Base-by-base conservation (phyloP, 2,113 vertebrate genomes). In the Nesogale talazaci region DNA sequence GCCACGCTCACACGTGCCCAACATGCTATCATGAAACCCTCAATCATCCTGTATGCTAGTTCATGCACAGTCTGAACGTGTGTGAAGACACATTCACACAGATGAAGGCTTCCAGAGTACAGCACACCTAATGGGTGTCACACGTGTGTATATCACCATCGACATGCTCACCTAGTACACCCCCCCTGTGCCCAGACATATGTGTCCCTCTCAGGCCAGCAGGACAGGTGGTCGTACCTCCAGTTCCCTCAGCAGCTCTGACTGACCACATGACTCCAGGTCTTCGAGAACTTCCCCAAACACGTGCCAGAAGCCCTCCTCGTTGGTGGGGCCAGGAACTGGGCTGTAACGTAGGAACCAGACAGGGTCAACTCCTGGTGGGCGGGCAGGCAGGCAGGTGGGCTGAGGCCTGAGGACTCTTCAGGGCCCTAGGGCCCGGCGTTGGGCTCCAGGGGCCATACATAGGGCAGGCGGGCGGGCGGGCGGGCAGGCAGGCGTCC, bases 231-330 rank as follows among this genome's bases (percentile, higher is more conserved):
- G 74, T 57, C 78, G 1, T 99, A 99, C 99, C 99, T 99, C 99
- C 95, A 99, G 98, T 94, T 99, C 99, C 98, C 99, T 98, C 97
- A 99, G 99, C 97, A 99, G 99, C 97, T 99, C 99, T 4, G 99
- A 99, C 98, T 99, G 99, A 93, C 99, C 99, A 25, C 99, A 99
- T 74, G 99, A 99, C 98, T 99, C 98, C 95, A 99, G 98, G 98
- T 99, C 99, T 97, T 99, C 99, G 93, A 99, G 98, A 96, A 99
- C 99, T 97, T 99, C 99, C 96, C 98, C 98, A 91, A 98, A 97
- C 97, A 97, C 96, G 93, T 98, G 98, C 99, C 99, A 99, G 98
- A 99, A 99, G 97, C 98, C 99, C 98, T 99, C 99, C 90, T 99
- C 98, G 3, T 98, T 98, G 95, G 99, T 98, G 46, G 98, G 98